These are phyloP conservation scores for Siniperca undulata DNA, from an alignment of 2,797 vertebrate genomes.

Conservation along the genomic window DNA sequence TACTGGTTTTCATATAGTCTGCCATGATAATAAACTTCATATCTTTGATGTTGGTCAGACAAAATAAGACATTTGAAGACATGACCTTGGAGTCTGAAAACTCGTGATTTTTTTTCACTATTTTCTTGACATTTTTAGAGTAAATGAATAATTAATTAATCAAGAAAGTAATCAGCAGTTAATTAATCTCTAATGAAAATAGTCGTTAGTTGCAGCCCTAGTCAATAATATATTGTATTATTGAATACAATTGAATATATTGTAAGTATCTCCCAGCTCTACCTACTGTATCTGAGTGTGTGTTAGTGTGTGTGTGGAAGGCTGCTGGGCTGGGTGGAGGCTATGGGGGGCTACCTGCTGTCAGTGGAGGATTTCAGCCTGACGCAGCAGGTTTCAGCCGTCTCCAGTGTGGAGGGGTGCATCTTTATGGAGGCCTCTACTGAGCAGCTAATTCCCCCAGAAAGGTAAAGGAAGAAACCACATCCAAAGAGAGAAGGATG, in stretches of 20 bases:
- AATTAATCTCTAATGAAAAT: not conserved
- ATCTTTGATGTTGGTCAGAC: not conserved
- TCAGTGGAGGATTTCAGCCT: constrained; percentile 89
- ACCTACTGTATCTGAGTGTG: constrained; percentile 77
- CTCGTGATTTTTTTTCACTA: no score
- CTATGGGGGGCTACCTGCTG: constrained; percentile 87
- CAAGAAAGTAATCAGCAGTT: not conserved
- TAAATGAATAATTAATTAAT: not conserved
- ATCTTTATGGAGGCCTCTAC: constrained; percentile 92
- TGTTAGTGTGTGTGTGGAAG: constrained; percentile 83
- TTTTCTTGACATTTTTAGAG: not conserved
- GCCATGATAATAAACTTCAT: not conserved
- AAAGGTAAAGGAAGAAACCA: constrained; percentile 88
- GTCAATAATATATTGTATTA: not conserved
- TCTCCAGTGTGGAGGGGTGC: constrained; percentile 89
- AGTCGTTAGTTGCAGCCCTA: not conserved
- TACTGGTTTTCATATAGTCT: not conserved
- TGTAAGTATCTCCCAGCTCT: constrained; percentile 45
- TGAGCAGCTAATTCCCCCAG: constrained; percentile 81
- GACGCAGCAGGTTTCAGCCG: constrained; percentile 89
- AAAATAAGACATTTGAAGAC: not conserved
- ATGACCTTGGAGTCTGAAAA: not conserved
- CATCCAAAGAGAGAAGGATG: constrained; percentile 9
- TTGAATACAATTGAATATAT: no score
- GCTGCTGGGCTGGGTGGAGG: constrained; percentile 88